phyloP scores from a whole-genome alignment of 2,888 invertebrate species.

The Megastigmus dorsalis region DNA sequence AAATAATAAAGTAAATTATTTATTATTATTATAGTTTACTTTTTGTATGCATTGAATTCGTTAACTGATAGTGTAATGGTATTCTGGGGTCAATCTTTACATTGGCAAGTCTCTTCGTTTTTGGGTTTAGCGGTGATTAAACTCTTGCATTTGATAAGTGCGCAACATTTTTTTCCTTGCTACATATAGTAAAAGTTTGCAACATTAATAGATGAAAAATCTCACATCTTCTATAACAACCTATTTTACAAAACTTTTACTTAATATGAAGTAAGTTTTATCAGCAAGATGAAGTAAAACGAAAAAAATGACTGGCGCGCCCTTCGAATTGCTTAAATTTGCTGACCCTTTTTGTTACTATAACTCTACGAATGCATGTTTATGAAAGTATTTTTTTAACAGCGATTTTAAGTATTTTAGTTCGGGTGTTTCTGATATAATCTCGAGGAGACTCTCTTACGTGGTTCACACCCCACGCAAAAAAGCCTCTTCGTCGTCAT shows the following conservation, averaged over 20 bases:
- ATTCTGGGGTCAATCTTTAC: constrained; percentile 9
- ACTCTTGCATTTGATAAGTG: constrained; percentile 32
- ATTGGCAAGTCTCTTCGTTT: constrained; percentile 25
- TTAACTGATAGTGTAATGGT: too few species aligned
- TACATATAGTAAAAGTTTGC: neutral
- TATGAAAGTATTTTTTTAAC: constrained; percentile 11
- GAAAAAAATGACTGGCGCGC: constrained; percentile 28
- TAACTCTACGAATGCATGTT: neutral
- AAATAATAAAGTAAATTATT: too few species aligned
- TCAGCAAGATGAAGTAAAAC: neutral
- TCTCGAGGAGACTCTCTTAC: constrained; percentile 44
- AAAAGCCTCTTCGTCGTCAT: constrained; percentile 45
- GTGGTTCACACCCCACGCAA: constrained; percentile 30
- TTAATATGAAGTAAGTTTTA: constrained; percentile 21
- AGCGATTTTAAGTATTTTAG: constrained; percentile 48
- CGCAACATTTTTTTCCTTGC: constrained; percentile 38
- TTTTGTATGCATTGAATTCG: too few species aligned
- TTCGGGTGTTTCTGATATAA: constrained; percentile 41
- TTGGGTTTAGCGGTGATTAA: constrained; percentile 47
- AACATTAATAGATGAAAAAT: neutral
- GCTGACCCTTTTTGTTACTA: constrained; percentile 33
- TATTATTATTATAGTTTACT: too few species aligned
- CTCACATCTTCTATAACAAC: neutral
- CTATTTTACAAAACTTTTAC: constrained; percentile 3
- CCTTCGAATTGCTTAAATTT: constrained; percentile 49